phyloP scores from a whole-genome alignment of 1,140 invertebrate genomes.

The Drosophila elegans region DNA sequence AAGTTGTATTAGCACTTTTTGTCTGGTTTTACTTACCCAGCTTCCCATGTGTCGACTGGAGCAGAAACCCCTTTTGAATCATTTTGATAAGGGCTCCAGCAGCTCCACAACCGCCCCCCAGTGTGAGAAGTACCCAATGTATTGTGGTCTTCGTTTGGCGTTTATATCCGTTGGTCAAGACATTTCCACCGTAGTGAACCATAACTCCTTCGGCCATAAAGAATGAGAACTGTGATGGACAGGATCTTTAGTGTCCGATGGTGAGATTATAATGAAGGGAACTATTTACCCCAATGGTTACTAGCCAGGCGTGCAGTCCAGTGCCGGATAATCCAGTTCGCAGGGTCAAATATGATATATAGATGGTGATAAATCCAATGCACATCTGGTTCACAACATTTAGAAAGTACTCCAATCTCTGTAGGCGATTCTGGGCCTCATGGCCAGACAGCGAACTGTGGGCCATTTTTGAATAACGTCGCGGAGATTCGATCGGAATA shows the following conservation, averaged over 20 bases:
- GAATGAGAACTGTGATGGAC: conserved; percentile 63
- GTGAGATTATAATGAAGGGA: too few species aligned
- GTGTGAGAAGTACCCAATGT: conserved; percentile 73
- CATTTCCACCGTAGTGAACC: conserved; percentile 75
- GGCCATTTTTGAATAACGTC: conserved; percentile 61
- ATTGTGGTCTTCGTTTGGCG: conserved; percentile 76
- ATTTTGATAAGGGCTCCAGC: conserved; percentile 72
- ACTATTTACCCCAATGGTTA: conserved; percentile 75
- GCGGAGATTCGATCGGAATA: conserved; percentile 43
- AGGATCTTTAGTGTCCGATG: neutral
- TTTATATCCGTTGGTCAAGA: conserved; percentile 65
- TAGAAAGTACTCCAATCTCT: conserved; percentile 58
- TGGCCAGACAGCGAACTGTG: conserved; percentile 22
- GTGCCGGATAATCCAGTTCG: conserved; percentile 58
- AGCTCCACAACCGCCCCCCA: conserved; percentile 74
- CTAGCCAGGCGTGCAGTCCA: conserved; percentile 71
- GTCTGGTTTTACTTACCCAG: conserved; percentile 60
- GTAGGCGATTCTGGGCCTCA: conserved; percentile 34
- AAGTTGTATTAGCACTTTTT: neutral
- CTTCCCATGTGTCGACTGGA: conserved; percentile 63
- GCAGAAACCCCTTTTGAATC: conserved; percentile 64
- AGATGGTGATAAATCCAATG: conserved; percentile 80
- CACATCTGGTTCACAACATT: conserved; percentile 81
- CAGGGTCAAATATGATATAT: conserved; percentile 74
- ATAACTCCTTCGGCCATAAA: conserved; percentile 82